Base-by-base conservation (phyloP, 1,140 invertebrate genomes). In the Aphaenogaster rudis region DNA sequence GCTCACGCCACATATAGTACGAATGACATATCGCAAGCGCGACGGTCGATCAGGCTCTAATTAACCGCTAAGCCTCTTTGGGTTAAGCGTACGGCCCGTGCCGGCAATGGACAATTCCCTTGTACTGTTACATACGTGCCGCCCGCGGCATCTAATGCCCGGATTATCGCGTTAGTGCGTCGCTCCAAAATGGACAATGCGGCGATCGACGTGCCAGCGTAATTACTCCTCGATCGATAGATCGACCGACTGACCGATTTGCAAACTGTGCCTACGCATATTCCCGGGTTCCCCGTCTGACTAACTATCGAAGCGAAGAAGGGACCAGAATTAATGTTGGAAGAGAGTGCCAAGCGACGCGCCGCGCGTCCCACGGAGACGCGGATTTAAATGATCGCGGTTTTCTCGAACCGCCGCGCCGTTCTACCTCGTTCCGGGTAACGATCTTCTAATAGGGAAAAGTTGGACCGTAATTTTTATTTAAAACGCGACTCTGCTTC, bases 41-140 rank as follows among this genome's bases (percentile, higher is more conserved):
- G 71, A 90, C 74, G 84, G 54, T 87, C 88, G 78, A 90, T 90
- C 85, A 87, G 36, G 88, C 78, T 86, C 84, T 79, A 90, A 89
- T 90, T 90, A 90, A 82, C 84, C 88, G 69, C 39, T 89, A 90
- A 90, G 88, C 88, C 84, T 71, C 88, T 90, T 89, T 80, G 63
- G 61, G 81, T 78, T 45, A 82, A 90, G 84, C 88, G 88, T 81
- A 63, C 63, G 48, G 63, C 54, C 52, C 48, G 59, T 61, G 48
- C 57, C 54, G 69, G 59, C 89, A 78, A 74, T 67, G 71, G 63
- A 90, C 89, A 81, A 90, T 90, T 87, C 89, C 85, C 85, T 59
- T 81, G 52, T 67, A 28, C 61, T 59, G 85, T 72, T 80, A 63
- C 61, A 77, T 76, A 74, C 69, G 54, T 48, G 54, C 11, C 36